phyloP scores from a whole-genome alignment of 2,797 vertebrate genomes.

The Sarcophilus harrisii region DNA sequence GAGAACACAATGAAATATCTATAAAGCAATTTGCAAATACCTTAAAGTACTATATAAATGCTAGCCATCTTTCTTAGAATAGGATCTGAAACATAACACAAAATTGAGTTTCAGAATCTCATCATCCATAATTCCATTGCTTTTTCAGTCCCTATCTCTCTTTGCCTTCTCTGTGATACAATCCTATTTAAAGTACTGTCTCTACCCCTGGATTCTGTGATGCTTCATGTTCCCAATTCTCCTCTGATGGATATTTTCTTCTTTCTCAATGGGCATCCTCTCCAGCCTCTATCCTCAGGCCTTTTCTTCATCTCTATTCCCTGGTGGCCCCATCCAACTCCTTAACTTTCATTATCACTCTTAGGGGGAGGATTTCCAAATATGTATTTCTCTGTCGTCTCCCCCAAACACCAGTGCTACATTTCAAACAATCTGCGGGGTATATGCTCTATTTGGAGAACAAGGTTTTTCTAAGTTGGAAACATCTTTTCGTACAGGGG shows the following conservation, averaged over 20 bases:
- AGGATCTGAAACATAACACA: neutral
- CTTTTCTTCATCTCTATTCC: neutral
- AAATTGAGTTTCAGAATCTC: neutral
- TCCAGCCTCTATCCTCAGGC: neutral
- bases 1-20: neutral
- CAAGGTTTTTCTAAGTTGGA: slow-evolving; percentile 82
- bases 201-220: neutral
- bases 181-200: neutral
- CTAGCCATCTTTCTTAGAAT: neutral
- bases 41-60: neutral
- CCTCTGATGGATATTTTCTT: neutral
- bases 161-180: neutral
- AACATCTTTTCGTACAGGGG: slow-evolving; percentile 80
- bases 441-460: slow-evolving; percentile 86
- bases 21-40: neutral
- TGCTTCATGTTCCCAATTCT: neutral
- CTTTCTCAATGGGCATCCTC: neutral
- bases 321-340: neutral
- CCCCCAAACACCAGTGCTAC: neutral
- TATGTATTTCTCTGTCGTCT: neutral
- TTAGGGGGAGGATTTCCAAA: neutral
- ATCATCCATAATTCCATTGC: neutral
- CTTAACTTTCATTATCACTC: neutral
- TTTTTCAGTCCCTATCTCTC: neutral
- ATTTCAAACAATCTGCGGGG: neutral